Evolutionary conservation across 2,113 vertebrate genomes (phyloP).

Genomic region (Etheostoma cragini): DNA sequence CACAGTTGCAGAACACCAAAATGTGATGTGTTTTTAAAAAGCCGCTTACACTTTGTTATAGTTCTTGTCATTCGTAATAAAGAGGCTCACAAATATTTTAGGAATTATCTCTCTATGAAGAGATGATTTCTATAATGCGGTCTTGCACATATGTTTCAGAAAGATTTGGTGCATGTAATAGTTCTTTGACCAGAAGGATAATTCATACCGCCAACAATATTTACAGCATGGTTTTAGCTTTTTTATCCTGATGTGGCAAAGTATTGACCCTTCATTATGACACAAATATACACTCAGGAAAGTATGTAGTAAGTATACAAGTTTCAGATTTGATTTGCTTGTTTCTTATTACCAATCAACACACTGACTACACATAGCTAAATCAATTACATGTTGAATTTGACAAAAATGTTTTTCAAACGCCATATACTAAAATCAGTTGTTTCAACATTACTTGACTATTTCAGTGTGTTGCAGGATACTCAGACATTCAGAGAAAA

Average conservation of each 20-base stretch:
- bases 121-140: not conserved
- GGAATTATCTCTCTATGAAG: not conserved
- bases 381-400: not conserved
- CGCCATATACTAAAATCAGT: not conserved
- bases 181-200: not conserved
- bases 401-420: not conserved
- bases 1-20: constrained; percentile 2
- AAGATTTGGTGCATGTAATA: not conserved
- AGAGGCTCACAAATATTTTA: not conserved
- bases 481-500: not conserved
- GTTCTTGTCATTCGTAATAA: not conserved
- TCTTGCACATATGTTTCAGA: not conserved
- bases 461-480: not conserved
- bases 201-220: not conserved
- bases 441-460: not conserved
- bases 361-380: not conserved
- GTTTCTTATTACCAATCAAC: not conserved
- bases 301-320: not conserved
- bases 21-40: not conserved
- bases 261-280: constrained; percentile 2
- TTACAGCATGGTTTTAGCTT: not conserved
- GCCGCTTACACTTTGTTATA: not conserved
- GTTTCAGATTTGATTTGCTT: not conserved
- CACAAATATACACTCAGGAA: not conserved
- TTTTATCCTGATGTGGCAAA: constrained; percentile 19